Conservation (phyloP, 2,113 vertebrate genomes). For the Phyllostomus hastatus region DNA sequence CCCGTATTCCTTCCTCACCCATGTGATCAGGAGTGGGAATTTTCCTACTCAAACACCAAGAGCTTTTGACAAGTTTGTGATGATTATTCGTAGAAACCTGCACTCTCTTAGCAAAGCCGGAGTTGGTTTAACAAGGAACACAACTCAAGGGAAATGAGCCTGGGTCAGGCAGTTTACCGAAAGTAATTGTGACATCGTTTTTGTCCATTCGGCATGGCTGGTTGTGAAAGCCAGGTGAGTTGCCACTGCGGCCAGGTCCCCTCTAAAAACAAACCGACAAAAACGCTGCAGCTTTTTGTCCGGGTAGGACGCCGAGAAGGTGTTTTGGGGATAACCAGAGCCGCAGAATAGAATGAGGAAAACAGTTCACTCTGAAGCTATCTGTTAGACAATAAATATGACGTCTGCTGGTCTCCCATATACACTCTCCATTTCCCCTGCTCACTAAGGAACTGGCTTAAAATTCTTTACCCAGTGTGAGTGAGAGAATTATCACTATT, state of each 20-base stretch:
- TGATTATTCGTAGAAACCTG: neutral
- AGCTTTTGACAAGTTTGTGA: neutral
- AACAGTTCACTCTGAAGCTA: neutral
- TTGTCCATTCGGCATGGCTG: neutral
- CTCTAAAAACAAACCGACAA: neutral
- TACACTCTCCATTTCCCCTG: neutral
- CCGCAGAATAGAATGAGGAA: neutral
- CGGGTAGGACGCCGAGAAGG: neutral
- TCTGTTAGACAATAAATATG: neutral
- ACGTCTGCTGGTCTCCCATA: neutral
- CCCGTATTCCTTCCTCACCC: neutral
- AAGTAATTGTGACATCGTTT: neutral
- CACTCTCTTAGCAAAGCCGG: neutral
- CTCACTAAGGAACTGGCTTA: neutral
- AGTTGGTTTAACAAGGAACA: neutral
- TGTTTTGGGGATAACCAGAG: neutral
- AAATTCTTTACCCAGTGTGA: neutral
- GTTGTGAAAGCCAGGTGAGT: neutral
- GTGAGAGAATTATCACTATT: neutral
- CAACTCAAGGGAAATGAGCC: neutral
- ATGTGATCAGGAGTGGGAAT: neutral
- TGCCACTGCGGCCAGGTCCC: neutral
- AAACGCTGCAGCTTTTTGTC: neutral
- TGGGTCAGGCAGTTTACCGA: neutral
- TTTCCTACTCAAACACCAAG: neutral